Percentiles rank a stretch among this genome's conserved stretches.
Conservation (phyloP, 2,888 invertebrate species). For the Hyles lineata region DNA sequence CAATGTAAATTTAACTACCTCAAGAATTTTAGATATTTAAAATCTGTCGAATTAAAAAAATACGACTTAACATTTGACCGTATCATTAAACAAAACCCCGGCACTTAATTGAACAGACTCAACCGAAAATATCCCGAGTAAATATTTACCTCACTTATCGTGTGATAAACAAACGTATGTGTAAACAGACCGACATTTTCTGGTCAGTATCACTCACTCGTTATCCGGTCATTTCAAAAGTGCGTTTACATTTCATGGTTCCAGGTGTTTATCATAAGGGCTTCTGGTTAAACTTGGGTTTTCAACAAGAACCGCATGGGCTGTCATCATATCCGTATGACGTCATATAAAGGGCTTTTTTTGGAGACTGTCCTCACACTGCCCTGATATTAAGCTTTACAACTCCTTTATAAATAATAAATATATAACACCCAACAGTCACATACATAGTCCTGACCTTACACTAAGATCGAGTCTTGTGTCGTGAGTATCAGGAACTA, state of each 20-base stretch:
- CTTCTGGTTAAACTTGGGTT: neutral
- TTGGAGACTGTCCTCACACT: no score
- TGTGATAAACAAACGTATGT: constrained; percentile 3
- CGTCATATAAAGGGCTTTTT: neutral
- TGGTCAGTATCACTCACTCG: constrained; percentile 29
- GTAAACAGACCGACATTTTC: constrained; percentile 16
- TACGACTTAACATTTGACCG: neutral
- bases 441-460: no score
- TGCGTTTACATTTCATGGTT: no score
- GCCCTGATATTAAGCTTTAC: no score
- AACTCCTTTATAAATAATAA: no score
- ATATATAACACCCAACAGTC: no score
- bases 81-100: neutral
- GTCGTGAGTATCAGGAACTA: no score
- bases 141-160: constrained; percentile 18
- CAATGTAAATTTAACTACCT: no score
- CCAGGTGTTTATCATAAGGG: neutral
- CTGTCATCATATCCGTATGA: neutral
- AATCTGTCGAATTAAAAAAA: no score
- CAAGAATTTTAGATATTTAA: no score
- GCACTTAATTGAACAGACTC: neutral
- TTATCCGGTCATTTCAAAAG: constrained; percentile 3
- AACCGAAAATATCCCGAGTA: neutral
- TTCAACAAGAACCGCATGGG: no score
- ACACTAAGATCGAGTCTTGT: no score